These are phyloP conservation scores for Homarus americanus DNA, from an alignment of 1,140 invertebrate genomes.

Conservation along the genomic window DNA sequence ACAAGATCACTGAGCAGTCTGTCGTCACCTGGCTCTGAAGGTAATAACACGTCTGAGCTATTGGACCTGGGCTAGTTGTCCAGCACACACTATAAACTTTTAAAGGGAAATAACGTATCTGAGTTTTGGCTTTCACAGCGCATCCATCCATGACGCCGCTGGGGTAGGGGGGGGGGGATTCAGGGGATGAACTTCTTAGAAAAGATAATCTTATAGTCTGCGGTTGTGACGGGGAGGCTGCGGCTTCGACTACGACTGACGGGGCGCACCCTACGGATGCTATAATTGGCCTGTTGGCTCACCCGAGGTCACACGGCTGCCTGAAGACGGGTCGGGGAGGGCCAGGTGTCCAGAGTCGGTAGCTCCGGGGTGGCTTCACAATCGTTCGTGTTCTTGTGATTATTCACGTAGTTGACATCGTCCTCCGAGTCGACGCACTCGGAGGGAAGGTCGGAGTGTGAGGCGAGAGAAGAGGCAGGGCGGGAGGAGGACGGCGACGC, in stretches of 20 bases:
- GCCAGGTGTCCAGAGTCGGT: background rate
- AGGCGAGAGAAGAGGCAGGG: slow-evolving; percentile 66
- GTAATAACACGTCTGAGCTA: background rate
- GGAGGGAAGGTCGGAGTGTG: slow-evolving; percentile 64
- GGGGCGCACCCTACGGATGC: background rate
- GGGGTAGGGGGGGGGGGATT: background rate
- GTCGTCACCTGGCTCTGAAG: background rate
- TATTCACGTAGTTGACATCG: slow-evolving; percentile 10
- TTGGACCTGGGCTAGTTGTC: background rate
- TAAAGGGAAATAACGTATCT: background rate
- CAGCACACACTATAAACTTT: background rate
- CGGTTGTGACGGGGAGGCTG: background rate
- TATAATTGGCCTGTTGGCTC: background rate
- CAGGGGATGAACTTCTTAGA: background rate
- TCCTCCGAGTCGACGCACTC: slow-evolving; percentile 69
- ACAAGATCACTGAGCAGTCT: slow-evolving; percentile 37
- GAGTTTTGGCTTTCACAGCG: no score
- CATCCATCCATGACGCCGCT: background rate
- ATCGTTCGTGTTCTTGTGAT: background rate
- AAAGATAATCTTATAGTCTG: background rate
- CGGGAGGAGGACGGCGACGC: slow-evolving; percentile 55
- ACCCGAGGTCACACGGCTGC: slow-evolving; percentile 28
- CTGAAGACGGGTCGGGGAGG: slow-evolving; percentile 22
- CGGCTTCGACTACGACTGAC: background rate
- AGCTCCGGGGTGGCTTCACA: background rate